Percentiles rank a stretch among this genome's conserved stretches.
phyloP scores from a whole-genome alignment of 2,888 invertebrate species.

The Cloeon dipterum region DNA sequence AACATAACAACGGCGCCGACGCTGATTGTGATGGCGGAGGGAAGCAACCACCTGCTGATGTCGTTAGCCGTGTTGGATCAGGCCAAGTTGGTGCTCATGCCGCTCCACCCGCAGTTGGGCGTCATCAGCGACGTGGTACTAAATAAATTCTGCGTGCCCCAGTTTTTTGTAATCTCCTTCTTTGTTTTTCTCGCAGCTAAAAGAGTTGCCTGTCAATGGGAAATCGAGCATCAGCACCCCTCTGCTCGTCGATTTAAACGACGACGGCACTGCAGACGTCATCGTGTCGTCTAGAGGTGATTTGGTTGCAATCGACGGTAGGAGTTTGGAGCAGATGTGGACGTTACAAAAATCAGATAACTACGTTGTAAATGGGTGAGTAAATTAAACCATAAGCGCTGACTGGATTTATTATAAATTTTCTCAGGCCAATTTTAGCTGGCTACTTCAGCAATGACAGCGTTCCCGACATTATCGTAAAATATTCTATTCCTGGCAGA shows the following conservation, averaged over 20 bases:
- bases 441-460: slow-evolving; percentile 57
- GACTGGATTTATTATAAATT: slow-evolving; percentile 5
- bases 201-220: neutral
- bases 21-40: slow-evolving; percentile 30
- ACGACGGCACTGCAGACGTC: slow-evolving; percentile 46
- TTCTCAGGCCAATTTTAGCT: slow-evolving; percentile 41
- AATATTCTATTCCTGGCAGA: no score
- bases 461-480: slow-evolving; percentile 54
- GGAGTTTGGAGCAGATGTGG: slow-evolving; percentile 42
- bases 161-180: no score
- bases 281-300: slow-evolving; percentile 47
- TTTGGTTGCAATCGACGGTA: slow-evolving; percentile 46
- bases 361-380: slow-evolving; percentile 32
- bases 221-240: no score
- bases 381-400: slow-evolving; percentile 4
- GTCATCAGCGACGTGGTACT: no score
- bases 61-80: no score
- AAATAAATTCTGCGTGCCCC: no score
- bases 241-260: slow-evolving; percentile 46
- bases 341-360: slow-evolving; percentile 36
- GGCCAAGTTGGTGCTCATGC: no score
- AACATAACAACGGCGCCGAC: slow-evolving; percentile 55
- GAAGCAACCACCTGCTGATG: slow-evolving; percentile 14
- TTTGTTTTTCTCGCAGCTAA: slow-evolving; percentile 3
- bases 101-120: slow-evolving; percentile 19